Evolutionary conservation across 2,888 invertebrate genomes (phyloP), one percentile per base, ranked within the genome.

Genomic region (Antheraea yamamai): DNA sequence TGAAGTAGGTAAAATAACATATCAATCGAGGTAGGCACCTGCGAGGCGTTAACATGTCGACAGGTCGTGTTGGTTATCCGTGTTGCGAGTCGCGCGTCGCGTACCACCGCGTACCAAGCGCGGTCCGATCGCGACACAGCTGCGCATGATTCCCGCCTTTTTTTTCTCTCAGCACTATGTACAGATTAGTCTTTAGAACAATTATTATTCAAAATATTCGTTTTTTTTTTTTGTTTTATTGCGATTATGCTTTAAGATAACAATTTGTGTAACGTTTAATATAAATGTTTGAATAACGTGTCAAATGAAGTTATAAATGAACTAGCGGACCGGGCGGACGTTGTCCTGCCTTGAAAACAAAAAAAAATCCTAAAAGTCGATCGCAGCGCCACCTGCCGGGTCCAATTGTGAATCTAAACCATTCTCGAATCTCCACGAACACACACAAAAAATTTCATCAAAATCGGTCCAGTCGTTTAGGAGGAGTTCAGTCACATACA

Each of bases 51-150:
- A 30, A 30, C 66, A 39, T 55, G 70, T 74, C 70, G 70, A 55
- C 71, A 72, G 64, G 74, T 74, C 76, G 76, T 26, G 72, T 71
- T 72, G 64, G 74, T 76, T 74, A 55, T 61, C 51, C 72, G 72
- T 26, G 72, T 47, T 20, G 16, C 23, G 72, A 72, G 47, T 35
- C 68, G 39, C 61, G 71, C 86, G 89, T 55, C 61, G 71, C 86
- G 89, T 87, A 87, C 87, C 87, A 84, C 79, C 82, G 82, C 87
- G 93, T 93, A 87, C 93, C 93, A 92, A 81, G 89, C 93, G 84
- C 89, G 78, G 89, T 79, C 84, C 83, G 90, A 47, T 47, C 47
- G 47, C 47, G 47, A 86, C 85, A 88, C 86, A 82, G 81, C 79
- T 83, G 85, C 84, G 85, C 84, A 81, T 79, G 78, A 76, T 82